These are phyloP conservation scores for Coleophora deauratella DNA, from an alignment of 2,888 invertebrate genomes.

Conservation along the genomic window DNA sequence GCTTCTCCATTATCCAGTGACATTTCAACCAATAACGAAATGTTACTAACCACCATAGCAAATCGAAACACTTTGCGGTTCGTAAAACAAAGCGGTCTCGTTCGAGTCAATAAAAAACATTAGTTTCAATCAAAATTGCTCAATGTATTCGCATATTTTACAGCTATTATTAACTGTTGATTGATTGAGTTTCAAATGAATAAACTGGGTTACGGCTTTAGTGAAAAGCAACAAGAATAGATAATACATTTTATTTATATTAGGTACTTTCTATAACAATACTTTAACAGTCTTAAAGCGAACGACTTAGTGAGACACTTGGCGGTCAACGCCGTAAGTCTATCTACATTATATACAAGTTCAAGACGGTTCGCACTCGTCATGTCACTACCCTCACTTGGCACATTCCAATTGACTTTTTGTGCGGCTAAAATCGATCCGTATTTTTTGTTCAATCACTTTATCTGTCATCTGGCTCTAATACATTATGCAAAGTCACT, in stretches of 20 bases:
- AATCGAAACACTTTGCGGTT: constrained; percentile 7
- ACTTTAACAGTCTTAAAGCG: constrained; percentile 73
- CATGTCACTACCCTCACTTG: constrained; percentile 5
- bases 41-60: constrained; percentile 14
- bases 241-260: constrained; percentile 62
- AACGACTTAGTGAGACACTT: constrained; percentile 63
- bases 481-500: constrained; percentile 1
- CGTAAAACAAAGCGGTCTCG: constrained; percentile 19
- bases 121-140: constrained; percentile 20
- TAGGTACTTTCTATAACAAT: constrained; percentile 66
- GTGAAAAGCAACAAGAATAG: constrained; percentile 25
- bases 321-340: constrained; percentile 53
- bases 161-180: neutral
- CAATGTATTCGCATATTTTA: constrained; percentile 11
- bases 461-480: neutral
- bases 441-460: constrained; percentile 2
- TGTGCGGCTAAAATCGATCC: constrained; percentile 1
- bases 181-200: constrained; percentile 5
- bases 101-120: constrained; percentile 13
- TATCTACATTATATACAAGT: constrained; percentile 62
- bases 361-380: constrained; percentile 10
- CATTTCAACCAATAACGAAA: constrained; percentile 28
- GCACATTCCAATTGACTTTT: constrained; percentile 8
- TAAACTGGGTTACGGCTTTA: constrained; percentile 4
- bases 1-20: constrained; percentile 22